A percentile compares a stretch with the other conserved stretches of the same genome.
Conservation (phyloP, 2,888 invertebrate species). For the Pasiphila rectangulata region DNA sequence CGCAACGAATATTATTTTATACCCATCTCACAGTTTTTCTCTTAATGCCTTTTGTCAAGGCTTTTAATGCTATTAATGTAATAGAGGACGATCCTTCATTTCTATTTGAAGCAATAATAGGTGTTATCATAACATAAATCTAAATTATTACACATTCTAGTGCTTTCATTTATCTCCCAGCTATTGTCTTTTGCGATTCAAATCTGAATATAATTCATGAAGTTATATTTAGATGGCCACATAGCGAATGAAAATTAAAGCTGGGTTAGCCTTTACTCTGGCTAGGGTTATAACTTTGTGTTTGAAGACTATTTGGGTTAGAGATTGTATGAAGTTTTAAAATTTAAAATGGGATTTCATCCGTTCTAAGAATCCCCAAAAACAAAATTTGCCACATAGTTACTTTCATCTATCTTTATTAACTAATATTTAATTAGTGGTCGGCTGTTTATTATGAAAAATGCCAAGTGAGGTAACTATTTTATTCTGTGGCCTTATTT, state of each 20-base stretch:
- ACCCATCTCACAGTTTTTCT: background rate
- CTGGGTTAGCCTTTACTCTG: background rate
- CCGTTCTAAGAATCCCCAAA: too few species aligned
- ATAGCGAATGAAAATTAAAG: background rate
- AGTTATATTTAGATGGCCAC: constrained; percentile 5
- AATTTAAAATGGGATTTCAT: too few species aligned
- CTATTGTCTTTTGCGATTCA: constrained; percentile 28
- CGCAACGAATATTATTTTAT: too few species aligned
- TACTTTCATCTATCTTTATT: too few species aligned
- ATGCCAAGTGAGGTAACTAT: too few species aligned
- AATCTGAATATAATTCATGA: constrained; percentile 20
- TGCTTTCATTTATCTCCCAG: constrained; percentile 20
- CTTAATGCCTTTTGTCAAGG: background rate
- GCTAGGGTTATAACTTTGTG: too few species aligned
- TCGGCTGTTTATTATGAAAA: too few species aligned
- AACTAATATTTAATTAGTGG: too few species aligned
- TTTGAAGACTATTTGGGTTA: too few species aligned
- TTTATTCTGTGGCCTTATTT: background rate
- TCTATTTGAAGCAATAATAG: constrained; percentile 23
- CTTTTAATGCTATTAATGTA: constrained; percentile 16
- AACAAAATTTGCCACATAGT: too few species aligned
- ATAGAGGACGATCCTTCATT: constrained; percentile 18
- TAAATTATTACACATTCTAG: constrained; percentile 32
- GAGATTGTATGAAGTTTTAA: too few species aligned
- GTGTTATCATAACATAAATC: constrained; percentile 29